These are phyloP conservation scores for Megaptera novaeangliae DNA, from an alignment of 2,113 vertebrate species.

Conservation along the genomic window DNA sequence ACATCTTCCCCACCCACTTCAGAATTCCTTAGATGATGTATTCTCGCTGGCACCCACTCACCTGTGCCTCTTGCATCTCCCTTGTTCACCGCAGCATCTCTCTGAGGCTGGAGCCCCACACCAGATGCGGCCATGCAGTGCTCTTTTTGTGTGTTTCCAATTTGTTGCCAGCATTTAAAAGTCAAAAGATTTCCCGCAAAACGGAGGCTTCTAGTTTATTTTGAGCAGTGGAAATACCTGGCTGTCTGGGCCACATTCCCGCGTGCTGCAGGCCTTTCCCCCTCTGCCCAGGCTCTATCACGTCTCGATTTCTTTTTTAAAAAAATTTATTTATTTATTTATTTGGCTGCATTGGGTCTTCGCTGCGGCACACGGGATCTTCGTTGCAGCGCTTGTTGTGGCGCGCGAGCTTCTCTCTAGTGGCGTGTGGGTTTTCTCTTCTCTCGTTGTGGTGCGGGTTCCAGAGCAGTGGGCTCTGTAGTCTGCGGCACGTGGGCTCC, in stretches of 20 bases:
- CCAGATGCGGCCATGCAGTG: fast-evolving
- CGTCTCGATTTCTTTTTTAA: neutral
- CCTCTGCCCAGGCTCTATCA: neutral
- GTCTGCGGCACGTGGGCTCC: no score
- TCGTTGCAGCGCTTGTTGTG: no score
- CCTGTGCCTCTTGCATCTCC: no score
- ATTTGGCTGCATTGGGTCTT: no score
- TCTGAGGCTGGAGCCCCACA: neutral
- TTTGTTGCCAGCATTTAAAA: neutral
- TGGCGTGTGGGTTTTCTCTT: no score
- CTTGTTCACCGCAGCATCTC: fast-evolving
- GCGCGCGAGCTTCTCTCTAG: no score
- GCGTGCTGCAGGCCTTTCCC: neutral
- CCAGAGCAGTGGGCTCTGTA: no score
- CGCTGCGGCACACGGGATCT: no score
- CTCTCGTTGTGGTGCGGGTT: no score
- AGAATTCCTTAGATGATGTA: neutral
- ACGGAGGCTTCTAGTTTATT: neutral
- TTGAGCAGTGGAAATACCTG: neutral
- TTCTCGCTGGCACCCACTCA: fast-evolving
- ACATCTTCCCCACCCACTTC: neutral
- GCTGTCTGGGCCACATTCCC: neutral
- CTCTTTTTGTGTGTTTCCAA: neutral
- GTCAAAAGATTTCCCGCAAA: neutral
- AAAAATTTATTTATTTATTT: no score